These are phyloP conservation scores for Drosophila lutescens DNA, from an alignment of 2,888 invertebrate species.

Conservation along the genomic window DNA sequence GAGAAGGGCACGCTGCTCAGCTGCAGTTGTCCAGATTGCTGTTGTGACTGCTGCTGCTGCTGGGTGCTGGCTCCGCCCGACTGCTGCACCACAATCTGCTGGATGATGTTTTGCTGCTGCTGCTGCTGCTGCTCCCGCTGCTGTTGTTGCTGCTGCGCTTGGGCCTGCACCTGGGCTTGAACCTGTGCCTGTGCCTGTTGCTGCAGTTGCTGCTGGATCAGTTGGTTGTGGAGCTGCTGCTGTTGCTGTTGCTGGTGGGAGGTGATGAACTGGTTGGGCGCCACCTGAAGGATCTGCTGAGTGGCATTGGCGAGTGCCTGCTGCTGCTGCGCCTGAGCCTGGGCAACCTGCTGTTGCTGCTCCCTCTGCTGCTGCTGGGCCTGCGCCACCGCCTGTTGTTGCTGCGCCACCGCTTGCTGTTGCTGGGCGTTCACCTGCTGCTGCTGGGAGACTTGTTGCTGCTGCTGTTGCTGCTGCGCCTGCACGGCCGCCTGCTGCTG, in stretches of 20 bases:
- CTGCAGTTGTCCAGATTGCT: constrained; percentile 69
- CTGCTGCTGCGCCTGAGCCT: constrained; percentile 83
- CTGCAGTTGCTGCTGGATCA: constrained; percentile 72
- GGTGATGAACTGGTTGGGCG: constrained; percentile 84
- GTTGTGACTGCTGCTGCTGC: constrained; percentile 60
- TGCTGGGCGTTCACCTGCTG: constrained; percentile 84
- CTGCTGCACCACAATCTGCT: constrained; percentile 82
- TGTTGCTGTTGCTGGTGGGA: constrained; percentile 85
- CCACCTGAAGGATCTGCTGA: constrained; percentile 80
- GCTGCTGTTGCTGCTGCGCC: constrained; percentile 80
- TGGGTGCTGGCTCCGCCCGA: constrained; percentile 85
- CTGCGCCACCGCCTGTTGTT: constrained; percentile 71
- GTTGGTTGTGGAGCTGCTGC: constrained; percentile 69
- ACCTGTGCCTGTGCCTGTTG: constrained; percentile 73
- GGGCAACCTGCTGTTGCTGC: constrained; percentile 85
- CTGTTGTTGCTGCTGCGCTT: constrained; percentile 71
- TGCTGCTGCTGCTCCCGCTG: constrained; percentile 64
- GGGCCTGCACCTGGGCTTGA: constrained; percentile 81
- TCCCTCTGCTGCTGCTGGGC: constrained; percentile 80
- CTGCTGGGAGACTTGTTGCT: constrained; percentile 81
- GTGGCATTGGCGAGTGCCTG: constrained; percentile 52
- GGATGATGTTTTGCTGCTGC: constrained; percentile 76
- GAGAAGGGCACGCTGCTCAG: constrained; percentile 81
- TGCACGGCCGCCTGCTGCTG: constrained; percentile 73
- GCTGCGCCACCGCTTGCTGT: constrained; percentile 81